Evolutionary conservation across 2,797 vertebrate genomes (phyloP), one percentile per base, ranked within the genome.

Genomic region (Mionectes olivaceus): DNA sequence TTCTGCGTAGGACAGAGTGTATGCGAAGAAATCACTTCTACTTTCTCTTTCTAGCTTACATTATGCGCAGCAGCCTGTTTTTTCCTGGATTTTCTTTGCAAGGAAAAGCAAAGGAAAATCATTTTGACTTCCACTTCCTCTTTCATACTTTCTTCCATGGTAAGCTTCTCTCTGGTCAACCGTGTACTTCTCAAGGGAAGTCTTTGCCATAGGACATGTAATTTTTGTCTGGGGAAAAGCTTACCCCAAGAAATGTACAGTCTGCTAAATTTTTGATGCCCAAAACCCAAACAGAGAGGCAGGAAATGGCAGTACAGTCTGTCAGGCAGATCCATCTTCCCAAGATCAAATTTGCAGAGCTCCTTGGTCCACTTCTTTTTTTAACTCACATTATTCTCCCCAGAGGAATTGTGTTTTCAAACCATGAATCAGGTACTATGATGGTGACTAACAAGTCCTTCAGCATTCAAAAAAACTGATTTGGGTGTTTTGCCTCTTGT

Each of bases 371-470:
- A 1, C 28, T 53, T 60, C 1, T 33, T 83, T 53, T 21, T 37
- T 35, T 23, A 64, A 55, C 19, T 73, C 24, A 13, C 5, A 33
- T 63, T 47, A 11, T 55, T 59, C 50, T 80, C 10, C 7, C 8
- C 13, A 11, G 11, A 56, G 32, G 10, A 73, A 37, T 0, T 65
- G 7, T 78, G 28, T 73, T 91, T 83, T 59, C 37, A 35, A 44
- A 13, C 10, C 1, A 17, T 24, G 33, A 57, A 27, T 76, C 1
- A 5, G 41, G 11, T 10, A 5, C 32, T 64, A 0, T 37, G 37
- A 33, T n/a, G 32, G 37, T 10, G 33, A 37, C 55, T 32, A 68
- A 35, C 6, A 15, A 13, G 23, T 56, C 39, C n/a, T 60, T 57
- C n/a, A 65, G 19, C 1, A 1, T 75, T 44, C 43, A 52, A n/a